Evolutionary conservation across 2,888 invertebrate genomes (phyloP), one percentile per base, ranked within the genome.

Genomic region (Drosophila pullipes): DNA sequence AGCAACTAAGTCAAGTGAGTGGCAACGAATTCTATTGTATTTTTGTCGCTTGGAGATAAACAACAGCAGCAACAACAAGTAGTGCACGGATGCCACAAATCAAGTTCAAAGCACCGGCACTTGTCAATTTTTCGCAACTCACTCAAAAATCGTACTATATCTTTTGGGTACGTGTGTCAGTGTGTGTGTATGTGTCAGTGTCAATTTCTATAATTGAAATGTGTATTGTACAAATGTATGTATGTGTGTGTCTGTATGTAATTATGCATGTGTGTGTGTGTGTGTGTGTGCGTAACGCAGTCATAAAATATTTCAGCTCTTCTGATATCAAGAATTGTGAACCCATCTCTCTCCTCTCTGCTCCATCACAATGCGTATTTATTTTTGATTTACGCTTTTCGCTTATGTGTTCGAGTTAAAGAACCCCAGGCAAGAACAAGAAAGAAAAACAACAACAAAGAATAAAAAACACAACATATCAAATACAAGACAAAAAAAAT

Each of bases 11-110:
- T 80, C 76, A 82, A 78, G 83, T 85, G 73, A 74, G 83, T 70
- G 66, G 37, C 63, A 67, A 49, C 35, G 49, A 58, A 66, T 77
- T 82, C 62, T 78, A 80, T 84, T 87, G 78, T 85, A 70, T 70
- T 58, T 74, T 62, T 54, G 39, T 58, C 47, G 2, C 22, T 75
- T 74, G 50, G 68, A 63, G 68, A 64, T 55, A 65, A 61, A 68
- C 52, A 41, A 58, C 22, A 58, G 52, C 50, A 58, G 33, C 54
- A 57, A 70, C 57, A 61, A 37, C 30, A 50, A 58, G 63, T 78
- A 55, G 57, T 35, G 60, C 58, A 69, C 74, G 69, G 70, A 85
- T 80, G 87, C 82, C 76, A 70, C 81, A 89, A 82, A 86, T 87
- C 89, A 86, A 82, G 81, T 81, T 85, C 79, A 79, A 75, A 81